Evolutionary conservation across 2,113 vertebrate species (phyloP), one percentile per base, ranked within the genome.

Genomic region (Thymallus thymallus): DNA sequence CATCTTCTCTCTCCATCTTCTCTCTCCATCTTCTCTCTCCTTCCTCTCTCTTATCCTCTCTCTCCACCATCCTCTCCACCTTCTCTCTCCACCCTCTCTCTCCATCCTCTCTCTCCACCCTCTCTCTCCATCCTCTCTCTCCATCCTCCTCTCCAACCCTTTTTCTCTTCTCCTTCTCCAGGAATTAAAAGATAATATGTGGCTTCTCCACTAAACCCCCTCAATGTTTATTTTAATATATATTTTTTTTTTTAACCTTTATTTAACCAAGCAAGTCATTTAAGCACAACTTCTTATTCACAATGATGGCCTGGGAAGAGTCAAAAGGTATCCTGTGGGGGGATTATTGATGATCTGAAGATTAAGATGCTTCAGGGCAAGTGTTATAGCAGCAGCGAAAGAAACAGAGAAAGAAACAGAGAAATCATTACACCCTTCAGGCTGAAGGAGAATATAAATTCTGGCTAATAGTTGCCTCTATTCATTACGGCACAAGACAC

Each of bases 291-390:
- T 41, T 41, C 35, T 10, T 41, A 41, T 41, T 41, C 9, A 41
- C 23, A 75, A 75, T 72, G 22, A 80, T 78, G 76, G 18, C 79
- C 78, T 77, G 69, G 73, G 81, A 86, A 82, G 77, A 92, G 91
- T 91, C 89, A 90, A 91, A 93, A 88, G 88, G 85, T 88, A 86
- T 89, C 86, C 84, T 85, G 89, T 82, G 89, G 85, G 88, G 86
- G 85, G 76, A 78, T 87, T 92, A 92, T 90, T 92, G 91, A 92
- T 92, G 89, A 87, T 76, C 87, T 90, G 89, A 86, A 89, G 88
- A 86, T 91, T 88, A 87, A 82, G 86, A 86, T 61, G 81, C 85
- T 88, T 84, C 84, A 35, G 77, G 86, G 80, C 82, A 83, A 88
- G 88, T 92, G 84, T 89, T 92, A 92, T 89, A 45, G 85, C 85